Evolutionary conservation across 1,140 invertebrate species (phyloP).

Genomic region (Panagrolaimus sp.): DNA sequence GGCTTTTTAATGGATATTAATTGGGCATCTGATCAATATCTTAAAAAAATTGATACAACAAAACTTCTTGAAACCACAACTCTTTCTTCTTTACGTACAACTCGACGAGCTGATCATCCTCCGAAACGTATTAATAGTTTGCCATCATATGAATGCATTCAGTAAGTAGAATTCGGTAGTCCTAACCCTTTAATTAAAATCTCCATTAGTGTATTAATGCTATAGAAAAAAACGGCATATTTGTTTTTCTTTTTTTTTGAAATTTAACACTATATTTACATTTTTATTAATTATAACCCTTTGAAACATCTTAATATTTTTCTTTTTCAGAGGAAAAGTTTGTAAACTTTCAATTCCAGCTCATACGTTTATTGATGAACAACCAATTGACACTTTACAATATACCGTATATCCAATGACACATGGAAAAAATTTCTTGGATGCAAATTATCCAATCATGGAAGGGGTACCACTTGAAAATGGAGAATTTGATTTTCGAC

Average conservation of each 20-base stretch:
- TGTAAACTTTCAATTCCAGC: background rate
- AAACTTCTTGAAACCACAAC: background rate
- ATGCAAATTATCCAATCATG: constrained; percentile 3
- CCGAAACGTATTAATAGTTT: background rate
- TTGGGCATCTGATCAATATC: background rate
- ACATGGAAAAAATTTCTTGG: constrained; percentile 7
- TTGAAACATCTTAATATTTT: background rate
- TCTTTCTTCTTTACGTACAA: background rate
- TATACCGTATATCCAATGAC: constrained; percentile 4
- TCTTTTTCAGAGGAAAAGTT: constrained; percentile 2
- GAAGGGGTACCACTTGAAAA: background rate
- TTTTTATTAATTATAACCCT: too few species aligned
- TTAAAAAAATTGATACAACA: background rate
- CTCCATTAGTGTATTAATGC: too few species aligned
- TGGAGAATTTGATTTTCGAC: background rate
- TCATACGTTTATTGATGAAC: constrained; percentile 11
- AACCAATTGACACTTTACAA: background rate
- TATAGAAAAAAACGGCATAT: too few species aligned
- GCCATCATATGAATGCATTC: constrained; percentile 7
- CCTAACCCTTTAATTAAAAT: too few species aligned
- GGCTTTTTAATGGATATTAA: background rate
- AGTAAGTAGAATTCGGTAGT: too few species aligned
- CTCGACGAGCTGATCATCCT: background rate
- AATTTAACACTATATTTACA: too few species aligned
- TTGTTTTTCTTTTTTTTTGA: too few species aligned